Evolutionary conservation across 2,797 vertebrate genomes (phyloP).

Genomic region (Paramormyrops hopkinsi): DNA sequence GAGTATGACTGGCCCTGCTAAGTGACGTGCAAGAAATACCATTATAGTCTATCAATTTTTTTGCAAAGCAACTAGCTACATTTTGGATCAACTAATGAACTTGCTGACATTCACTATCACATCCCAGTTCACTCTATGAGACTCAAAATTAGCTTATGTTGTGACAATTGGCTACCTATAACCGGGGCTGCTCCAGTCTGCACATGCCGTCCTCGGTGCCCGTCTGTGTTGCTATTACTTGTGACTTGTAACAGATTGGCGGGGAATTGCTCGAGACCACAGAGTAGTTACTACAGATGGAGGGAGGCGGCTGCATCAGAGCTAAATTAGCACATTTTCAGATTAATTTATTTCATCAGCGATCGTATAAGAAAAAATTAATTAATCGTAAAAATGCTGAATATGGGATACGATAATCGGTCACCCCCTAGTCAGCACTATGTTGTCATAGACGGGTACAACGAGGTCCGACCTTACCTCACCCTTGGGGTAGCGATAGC

Average conservation of each 20-base stretch:
- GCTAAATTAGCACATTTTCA: background rate
- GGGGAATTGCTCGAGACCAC: background rate
- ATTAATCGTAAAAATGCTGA: background rate
- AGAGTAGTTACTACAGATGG: background rate
- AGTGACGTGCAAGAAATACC: too few species aligned
- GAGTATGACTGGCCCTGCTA: too few species aligned
- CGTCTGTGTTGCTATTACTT: background rate
- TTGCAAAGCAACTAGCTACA: too few species aligned
- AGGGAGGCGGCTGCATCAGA: background rate
- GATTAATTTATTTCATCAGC: background rate
- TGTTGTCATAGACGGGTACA: background rate
- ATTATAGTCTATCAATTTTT: too few species aligned
- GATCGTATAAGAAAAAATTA: background rate
- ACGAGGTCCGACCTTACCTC: slow-evolving; percentile 2
- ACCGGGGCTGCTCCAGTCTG: background rate
- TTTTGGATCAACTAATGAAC: too few species aligned
- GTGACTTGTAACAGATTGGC: background rate
- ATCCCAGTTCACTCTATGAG: background rate
- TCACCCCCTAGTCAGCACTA: background rate
- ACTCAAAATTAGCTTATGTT: background rate
- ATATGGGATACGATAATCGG: background rate
- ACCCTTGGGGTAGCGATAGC: slow-evolving; percentile 85
- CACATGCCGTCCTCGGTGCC: background rate
- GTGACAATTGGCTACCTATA: background rate
- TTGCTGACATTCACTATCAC: too few species aligned